These are phyloP conservation scores for Oreotrochilus melanogaster DNA, from an alignment of 2,113 vertebrate genomes.

Conservation along the genomic window DNA sequence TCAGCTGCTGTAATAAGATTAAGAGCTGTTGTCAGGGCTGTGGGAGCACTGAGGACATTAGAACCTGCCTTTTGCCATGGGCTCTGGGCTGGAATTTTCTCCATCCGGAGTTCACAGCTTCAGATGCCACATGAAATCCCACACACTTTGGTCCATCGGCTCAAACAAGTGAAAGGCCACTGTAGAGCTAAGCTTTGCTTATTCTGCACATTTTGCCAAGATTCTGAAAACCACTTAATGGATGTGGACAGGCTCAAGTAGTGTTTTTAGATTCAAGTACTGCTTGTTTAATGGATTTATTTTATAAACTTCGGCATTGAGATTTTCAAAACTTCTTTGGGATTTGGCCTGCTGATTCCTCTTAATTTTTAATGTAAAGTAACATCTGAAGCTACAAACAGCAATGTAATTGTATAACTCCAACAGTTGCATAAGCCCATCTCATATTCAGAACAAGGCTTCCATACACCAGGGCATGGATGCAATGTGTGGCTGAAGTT, in stretches of 20 bases:
- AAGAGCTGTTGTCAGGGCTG: background rate
- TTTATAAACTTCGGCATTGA: conserved; percentile 29
- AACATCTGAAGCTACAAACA: conserved; percentile 20
- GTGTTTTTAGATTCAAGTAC: conserved; percentile 43
- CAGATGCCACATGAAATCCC: background rate
- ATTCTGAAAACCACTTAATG: conserved; percentile 55
- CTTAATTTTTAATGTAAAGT: conserved; percentile 40
- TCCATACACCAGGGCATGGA: background rate
- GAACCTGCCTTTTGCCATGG: background rate
- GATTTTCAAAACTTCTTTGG: conserved; percentile 32
- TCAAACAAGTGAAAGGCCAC: conserved; percentile 10
- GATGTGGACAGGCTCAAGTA: background rate
- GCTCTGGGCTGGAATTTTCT: background rate
- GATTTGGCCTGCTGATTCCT: conserved; percentile 5
- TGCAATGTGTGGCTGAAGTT: background rate
- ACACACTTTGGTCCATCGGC: background rate
- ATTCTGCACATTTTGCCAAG: conserved; percentile 32
- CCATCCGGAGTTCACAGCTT: background rate
- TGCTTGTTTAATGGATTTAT: conserved; percentile 48
- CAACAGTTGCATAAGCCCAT: background rate
- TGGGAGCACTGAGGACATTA: background rate
- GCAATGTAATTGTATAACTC: background rate
- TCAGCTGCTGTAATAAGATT: background rate
- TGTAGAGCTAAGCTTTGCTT: conserved; percentile 10
- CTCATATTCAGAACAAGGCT: background rate